Conservation (phyloP, 1,140 invertebrate genomes). For the Drosophila takahashii region DNA sequence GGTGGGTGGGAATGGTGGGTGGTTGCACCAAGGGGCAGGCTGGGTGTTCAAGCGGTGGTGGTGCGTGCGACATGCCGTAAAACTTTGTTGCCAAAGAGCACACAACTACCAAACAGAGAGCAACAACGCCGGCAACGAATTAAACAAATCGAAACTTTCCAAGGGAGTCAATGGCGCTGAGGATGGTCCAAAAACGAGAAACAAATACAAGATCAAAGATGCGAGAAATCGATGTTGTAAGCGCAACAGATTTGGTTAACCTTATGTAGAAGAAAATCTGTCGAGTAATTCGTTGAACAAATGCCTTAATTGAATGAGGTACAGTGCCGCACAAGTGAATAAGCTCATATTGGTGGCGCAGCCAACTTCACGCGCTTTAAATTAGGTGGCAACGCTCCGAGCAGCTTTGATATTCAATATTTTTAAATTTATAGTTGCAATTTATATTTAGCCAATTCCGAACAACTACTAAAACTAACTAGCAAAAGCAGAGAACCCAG, state of each 20-base stretch:
- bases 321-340: not conserved
- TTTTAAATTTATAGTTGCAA: not conserved
- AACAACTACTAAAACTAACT: constrained; percentile 15
- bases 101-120: constrained; percentile 28
- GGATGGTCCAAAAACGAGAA: not conserved
- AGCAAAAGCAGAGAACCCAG: constrained; percentile 5
- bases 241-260: not conserved
- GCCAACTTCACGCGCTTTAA: not conserved
- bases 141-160: constrained; percentile 71
- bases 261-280: too few relatives aligned
- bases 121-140: constrained; percentile 57
- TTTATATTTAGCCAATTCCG: not conserved
- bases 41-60: constrained; percentile 8
- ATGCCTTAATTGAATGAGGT: not conserved
- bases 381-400: not conserved
- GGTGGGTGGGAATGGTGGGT: not conserved
- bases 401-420: not conserved
- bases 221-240: constrained; percentile 11
- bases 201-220: constrained; percentile 19
- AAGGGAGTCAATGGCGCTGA: not conserved
- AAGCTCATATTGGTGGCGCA: not conserved
- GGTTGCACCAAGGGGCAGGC: constrained; percentile 1
- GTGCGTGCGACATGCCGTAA: constrained; percentile 65
- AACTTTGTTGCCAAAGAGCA: constrained; percentile 75
- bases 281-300: too few relatives aligned